These are phyloP conservation scores for Heteronetta atricapilla DNA, from an alignment of 2,113 vertebrate species.

Conservation along the genomic window DNA sequence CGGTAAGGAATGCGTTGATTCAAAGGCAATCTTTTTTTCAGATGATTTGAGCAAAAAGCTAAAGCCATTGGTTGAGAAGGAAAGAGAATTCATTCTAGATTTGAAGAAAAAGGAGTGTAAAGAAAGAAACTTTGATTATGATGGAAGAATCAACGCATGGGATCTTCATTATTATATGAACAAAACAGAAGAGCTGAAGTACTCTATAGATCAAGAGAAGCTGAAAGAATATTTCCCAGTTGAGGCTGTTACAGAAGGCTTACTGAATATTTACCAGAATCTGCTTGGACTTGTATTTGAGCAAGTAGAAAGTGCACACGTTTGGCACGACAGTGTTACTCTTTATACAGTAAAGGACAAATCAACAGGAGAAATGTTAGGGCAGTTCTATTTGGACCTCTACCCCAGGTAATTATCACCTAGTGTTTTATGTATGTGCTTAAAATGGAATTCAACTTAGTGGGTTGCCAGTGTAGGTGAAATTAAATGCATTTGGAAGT, in stretches of 20 bases:
- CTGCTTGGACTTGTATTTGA: conserved; percentile 89
- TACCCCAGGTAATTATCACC: conserved; percentile 85
- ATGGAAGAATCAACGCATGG: conserved; percentile 91
- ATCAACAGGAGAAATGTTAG: conserved; percentile 83
- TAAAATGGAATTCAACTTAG: background rate
- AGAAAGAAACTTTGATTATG: conserved; percentile 80
- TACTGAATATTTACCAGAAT: conserved; percentile 91
- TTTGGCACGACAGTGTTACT: conserved; percentile 88
- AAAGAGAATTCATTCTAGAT: conserved; percentile 86
- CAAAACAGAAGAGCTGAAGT: conserved; percentile 90
- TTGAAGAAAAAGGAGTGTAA: conserved; percentile 90
- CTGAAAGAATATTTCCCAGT: conserved; percentile 93
- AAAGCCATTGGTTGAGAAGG: conserved; percentile 84
- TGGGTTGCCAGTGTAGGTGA: background rate
- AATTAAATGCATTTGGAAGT: background rate
- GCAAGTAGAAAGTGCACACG: conserved; percentile 77
- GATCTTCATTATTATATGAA: conserved; percentile 95
- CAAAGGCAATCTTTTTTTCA: conserved; percentile 56
- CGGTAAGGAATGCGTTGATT: background rate
- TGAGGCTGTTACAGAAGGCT: conserved; percentile 88
- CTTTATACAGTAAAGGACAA: conserved; percentile 86
- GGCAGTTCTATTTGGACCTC: conserved; percentile 94
- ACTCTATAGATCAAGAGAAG: conserved; percentile 90
- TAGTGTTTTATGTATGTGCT: background rate
- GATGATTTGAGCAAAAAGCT: conserved; percentile 87